These are phyloP conservation scores for Tetramorium alpestre DNA, from an alignment of 1,140 invertebrate genomes.

Conservation along the genomic window DNA sequence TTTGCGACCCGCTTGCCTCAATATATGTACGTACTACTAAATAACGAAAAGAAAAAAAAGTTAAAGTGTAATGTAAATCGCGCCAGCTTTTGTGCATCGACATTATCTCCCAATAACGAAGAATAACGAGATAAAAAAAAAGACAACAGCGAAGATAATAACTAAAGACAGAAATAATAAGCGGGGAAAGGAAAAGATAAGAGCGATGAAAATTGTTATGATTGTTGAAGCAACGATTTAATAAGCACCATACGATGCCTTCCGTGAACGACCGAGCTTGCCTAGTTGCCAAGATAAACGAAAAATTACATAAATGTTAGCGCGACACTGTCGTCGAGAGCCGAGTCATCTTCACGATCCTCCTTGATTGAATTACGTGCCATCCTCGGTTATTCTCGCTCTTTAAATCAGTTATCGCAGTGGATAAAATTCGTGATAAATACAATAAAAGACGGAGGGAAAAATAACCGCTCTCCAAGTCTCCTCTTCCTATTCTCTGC, in stretches of 20 bases:
- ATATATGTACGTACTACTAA: conserved; percentile 71
- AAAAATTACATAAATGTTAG: conserved; percentile 68
- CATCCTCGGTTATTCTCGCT: neutral
- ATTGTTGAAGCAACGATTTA: conserved; percentile 81
- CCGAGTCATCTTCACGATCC: conserved; percentile 64
- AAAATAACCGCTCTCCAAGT: neutral
- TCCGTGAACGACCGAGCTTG: conserved; percentile 86
- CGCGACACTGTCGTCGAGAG: conserved; percentile 69
- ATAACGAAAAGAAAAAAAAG: conserved; percentile 54
- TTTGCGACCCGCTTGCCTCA: conserved; percentile 73
- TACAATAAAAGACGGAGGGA: neutral
- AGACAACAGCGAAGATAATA: conserved; percentile 34
- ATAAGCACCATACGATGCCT: conserved; percentile 85
- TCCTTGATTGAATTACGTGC: conserved; percentile 13
- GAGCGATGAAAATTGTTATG: conserved; percentile 79
- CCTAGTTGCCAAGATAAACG: conserved; percentile 80
- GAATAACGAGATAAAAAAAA: conserved; percentile 62
- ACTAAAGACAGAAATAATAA: conserved; percentile 47
- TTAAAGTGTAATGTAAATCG: conserved; percentile 60
- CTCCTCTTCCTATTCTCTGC: neutral
- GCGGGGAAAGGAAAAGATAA: conserved; percentile 43
- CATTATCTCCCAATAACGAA: conserved; percentile 70
- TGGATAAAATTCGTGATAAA: conserved; percentile 17
- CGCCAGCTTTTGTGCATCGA: conserved; percentile 68
- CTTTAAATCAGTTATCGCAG: neutral